Conservation (phyloP, 2,888 invertebrate genomes). For the Meiosimyza platycephala region DNA sequence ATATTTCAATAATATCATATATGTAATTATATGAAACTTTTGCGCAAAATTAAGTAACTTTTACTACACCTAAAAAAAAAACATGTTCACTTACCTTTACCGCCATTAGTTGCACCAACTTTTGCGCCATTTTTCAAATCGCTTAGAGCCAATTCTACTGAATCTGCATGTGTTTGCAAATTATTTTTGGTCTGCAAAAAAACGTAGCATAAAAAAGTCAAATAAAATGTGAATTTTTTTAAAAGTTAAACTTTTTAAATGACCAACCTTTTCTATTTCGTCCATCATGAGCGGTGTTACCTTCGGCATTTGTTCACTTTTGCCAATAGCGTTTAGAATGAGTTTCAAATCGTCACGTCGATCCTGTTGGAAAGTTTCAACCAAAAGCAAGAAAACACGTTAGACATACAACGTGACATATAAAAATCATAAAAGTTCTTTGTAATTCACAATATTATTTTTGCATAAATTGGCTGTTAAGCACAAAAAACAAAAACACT, state of each 20-base stretch:
- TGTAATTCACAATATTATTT: not conserved
- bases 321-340: slow-evolving; percentile 64
- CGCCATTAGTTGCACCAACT: slow-evolving; percentile 49
- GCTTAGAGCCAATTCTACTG: slow-evolving; percentile 62
- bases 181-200: slow-evolving; percentile 63
- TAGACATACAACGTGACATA: not conserved
- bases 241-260: not conserved
- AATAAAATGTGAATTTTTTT: slow-evolving; percentile 7
- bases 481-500: too few relatives aligned
- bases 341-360: slow-evolving; percentile 65
- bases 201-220: slow-evolving; percentile 17
- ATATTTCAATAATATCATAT: too few relatives aligned
- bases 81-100: slow-evolving; percentile 54
- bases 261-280: slow-evolving; percentile 63
- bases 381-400: slow-evolving; percentile 13
- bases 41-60: not conserved
- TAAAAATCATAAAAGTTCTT: slow-evolving; percentile 38
- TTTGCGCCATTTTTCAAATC: slow-evolving; percentile 52
- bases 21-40: too few relatives aligned
- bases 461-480: too few relatives aligned
- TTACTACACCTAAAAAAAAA: not conserved
- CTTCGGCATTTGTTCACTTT: slow-evolving; percentile 62
- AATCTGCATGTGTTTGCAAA: slow-evolving; percentile 63
- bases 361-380: slow-evolving; percentile 52
- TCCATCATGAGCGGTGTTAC: slow-evolving; percentile 62